Base-by-base conservation (phyloP, 2,888 invertebrate genomes). In the Steromphala cineraria region DNA sequence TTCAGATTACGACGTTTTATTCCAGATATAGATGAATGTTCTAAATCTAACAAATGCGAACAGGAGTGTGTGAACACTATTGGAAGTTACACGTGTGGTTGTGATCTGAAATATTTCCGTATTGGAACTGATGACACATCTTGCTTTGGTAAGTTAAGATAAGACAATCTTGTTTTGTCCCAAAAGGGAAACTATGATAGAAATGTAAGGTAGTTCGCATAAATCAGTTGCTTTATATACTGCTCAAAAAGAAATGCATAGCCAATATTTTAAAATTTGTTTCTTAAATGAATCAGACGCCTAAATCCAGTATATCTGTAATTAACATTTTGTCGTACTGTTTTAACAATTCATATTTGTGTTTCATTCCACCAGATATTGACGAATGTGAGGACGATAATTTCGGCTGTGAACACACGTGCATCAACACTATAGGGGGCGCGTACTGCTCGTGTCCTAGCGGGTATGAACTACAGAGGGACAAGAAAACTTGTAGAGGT, bases 21-120 rank as follows among this genome's bases (percentile, higher is more conserved):
- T 80, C 1, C 82, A 90, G 90, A 90, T 82, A 80, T 88, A 31
- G 85, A 90, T 82, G 90, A 90, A 82, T 91, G 90, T 83, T 21
- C 40, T 0, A 56, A 75, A 1, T 75, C 74, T 5, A 81, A 82
- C 15, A 78, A 67, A 0, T 91, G 90, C 80, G 82, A 85, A 4
- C 88, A 87, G 17, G 74, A 80, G 17, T 91, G 91, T 82, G 83
- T 87, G 71, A 91, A 91, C 80, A 85, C 84, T 2, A 85, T 81
- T 0, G 90, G 90, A 19, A 85, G 89, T 8, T 89, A 86, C 84
- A 55, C 53, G 15, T 91, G 90, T 80, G 86, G 83, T 71, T 91
- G 90, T 82, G 83, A 81, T 31, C 80, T 81, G 21, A 79, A 84
- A 5, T 89, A 89, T 5, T 91, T 82, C 78, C 76, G 82, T 10